A percentile compares a stretch with the other conserved stretches of the same genome.
Evolutionary conservation across 2,113 vertebrate species (phyloP).

Genomic region (Thunnus maccoyii): DNA sequence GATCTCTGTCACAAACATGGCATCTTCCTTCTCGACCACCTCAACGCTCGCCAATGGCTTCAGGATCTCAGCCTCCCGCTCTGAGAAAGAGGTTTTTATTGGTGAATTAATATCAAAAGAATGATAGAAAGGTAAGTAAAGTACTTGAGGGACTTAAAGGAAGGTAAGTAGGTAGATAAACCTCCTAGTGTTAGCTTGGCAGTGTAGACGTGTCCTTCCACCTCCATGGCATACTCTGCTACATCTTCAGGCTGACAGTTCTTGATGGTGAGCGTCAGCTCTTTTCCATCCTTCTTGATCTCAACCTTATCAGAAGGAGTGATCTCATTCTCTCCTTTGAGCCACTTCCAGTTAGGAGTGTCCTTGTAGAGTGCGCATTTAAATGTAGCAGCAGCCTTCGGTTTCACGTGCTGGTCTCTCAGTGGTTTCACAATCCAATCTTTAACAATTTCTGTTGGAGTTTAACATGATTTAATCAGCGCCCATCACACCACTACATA

Average conservation of each 20-base stretch:
- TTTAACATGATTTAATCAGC: constrained; percentile 9
- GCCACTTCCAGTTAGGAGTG: constrained; percentile 96
- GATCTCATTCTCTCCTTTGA: constrained; percentile 93
- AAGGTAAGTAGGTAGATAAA: constrained; percentile 63
- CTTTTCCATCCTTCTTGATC: constrained; percentile 91
- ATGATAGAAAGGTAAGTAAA: neutral
- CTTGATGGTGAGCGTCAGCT: constrained; percentile 91
- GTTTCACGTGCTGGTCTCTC: constrained; percentile 97
- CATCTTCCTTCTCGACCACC: constrained; percentile 94
- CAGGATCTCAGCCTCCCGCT: constrained; percentile 93
- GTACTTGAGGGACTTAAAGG: neutral
- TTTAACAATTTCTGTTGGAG: constrained; percentile 90
- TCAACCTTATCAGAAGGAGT: constrained; percentile 93
- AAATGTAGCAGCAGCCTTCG: constrained; percentile 92
- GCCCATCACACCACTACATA: neutral
- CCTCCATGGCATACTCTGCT: constrained; percentile 92
- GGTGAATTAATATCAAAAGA: neutral
- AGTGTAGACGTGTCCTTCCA: constrained; percentile 93
- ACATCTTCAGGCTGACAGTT: constrained; percentile 92
- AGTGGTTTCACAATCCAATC: constrained; percentile 97
- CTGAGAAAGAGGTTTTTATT: constrained; percentile 73
- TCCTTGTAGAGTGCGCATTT: constrained; percentile 92
- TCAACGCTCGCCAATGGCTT: constrained; percentile 94
- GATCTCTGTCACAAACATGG: constrained; percentile 95
- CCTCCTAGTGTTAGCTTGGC: constrained; percentile 97